Evolutionary conservation across 2,113 vertebrate genomes (phyloP).

Genomic region (Pterocles orientalis): DNA sequence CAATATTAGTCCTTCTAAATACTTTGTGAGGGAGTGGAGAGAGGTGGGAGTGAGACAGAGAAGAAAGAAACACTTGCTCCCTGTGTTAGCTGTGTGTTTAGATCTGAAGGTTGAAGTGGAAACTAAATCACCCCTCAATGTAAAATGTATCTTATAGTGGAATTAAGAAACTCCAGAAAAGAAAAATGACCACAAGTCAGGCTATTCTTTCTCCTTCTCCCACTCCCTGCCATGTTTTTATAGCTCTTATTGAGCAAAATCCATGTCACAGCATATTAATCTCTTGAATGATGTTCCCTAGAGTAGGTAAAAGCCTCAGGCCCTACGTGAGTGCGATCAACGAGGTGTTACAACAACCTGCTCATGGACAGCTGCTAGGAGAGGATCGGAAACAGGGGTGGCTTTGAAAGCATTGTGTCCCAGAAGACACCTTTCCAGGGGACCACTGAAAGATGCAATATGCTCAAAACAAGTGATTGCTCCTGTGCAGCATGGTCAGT

Average conservation of each 20-base stretch:
- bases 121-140: neutral
- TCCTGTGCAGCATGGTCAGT: neutral
- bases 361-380: neutral
- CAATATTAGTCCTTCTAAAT: neutral
- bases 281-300: neutral
- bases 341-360: neutral
- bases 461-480: fast-evolving
- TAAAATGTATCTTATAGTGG: neutral
- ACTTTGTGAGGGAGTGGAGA: neutral
- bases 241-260: slow-evolving; percentile 20
- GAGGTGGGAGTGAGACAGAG: neutral
- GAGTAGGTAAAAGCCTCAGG: neutral
- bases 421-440: neutral
- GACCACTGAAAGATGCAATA: neutral
- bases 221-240: neutral
- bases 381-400: neutral
- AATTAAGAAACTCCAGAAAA: neutral
- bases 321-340: neutral
- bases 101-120: neutral
- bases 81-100: neutral
- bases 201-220: neutral
- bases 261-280: neutral
- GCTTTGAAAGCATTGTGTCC: neutral
- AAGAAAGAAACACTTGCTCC: neutral
- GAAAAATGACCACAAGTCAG: neutral